These are phyloP conservation scores for Sphinx pinastri DNA, from an alignment of 2,888 invertebrate genomes.

Conservation along the genomic window DNA sequence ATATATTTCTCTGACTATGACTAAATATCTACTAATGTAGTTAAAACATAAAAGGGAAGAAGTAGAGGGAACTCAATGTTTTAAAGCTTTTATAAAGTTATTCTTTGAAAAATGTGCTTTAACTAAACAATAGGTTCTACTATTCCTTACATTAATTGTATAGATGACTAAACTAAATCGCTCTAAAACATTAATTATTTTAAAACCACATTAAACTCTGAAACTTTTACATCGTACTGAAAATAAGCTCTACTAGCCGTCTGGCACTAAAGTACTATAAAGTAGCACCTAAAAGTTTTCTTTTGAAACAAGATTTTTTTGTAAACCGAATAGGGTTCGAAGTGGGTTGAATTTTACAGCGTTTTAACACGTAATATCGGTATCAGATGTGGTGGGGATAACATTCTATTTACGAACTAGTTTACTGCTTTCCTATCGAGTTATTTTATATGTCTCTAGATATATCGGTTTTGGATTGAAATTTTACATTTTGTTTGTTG, in stretches of 20 bases:
- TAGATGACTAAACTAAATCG: not conserved
- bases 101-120: no score
- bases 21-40: no score
- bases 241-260: not conserved
- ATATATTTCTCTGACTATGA: no score
- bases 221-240: slow-evolving; percentile 8
- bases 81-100: no score
- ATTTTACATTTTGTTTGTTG: not conserved
- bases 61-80: no score
- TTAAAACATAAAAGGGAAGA: no score
- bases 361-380: not conserved
- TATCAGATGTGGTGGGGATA: not conserved
- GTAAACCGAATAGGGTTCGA: slow-evolving; percentile 25
- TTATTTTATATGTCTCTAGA: not conserved
- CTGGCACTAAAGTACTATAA: not conserved
- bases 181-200: not conserved
- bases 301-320: slow-evolving; percentile 13
- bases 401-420: not conserved
- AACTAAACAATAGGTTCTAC: no score
- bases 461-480: not conserved
- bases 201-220: not conserved
- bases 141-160: not conserved
- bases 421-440: not conserved
- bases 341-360: slow-evolving; percentile 16
- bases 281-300: not conserved